Base-by-base conservation (phyloP, 2,797 vertebrate species). In the Schizopygopsis malacanthus region DNA sequence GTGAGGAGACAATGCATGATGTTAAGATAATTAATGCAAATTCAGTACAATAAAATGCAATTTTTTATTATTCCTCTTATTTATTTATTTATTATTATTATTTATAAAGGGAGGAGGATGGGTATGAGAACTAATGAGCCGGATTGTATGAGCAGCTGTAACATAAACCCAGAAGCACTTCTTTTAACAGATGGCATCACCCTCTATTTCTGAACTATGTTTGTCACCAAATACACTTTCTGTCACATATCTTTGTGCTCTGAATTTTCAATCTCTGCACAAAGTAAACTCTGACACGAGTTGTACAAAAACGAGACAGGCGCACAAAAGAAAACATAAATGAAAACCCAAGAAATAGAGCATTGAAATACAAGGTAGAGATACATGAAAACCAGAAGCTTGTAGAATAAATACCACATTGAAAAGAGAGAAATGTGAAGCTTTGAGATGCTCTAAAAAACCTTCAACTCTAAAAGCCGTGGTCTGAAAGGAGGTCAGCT, bases 401-500 rank as follows among this genome's bases (percentile, higher is more conserved):
- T 89, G 83, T 86, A 45, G 73, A 81, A 81, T 82, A 81, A 83
- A 87, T 77, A 79, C 70, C 75, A 52, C 59, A 67, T 71, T 84
- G 65, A 88, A 72, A 83, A 81, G 61, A 52, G 79, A 78, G 45
- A 85, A 85, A 86, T 72, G 81, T 72, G 73, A 80, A 81, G 80
- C 73, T 81, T 87, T 89, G 47, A 82, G n/a, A 84, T 13, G 79
- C 28, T 80, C 72, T 15, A 84, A 85, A 88, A 85, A 89, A 89
- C 83, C 87, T 91, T 88, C 59, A 39, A 81, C 77, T 89, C 73
- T 89, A 73, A 87, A 81, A 81, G 41, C 25, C 28, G 61, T 18
- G 9, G 76, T 54, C 79, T 88, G 83, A 89, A 88, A 88, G 70
- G 61, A 88, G 87, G 87, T 82, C 86, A 86, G 85, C 90, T 90